Percentiles rank a stretch among this genome's conserved stretches.
Conservation (phyloP, 1,140 invertebrate species). For the Apocrypta bakeri region DNA sequence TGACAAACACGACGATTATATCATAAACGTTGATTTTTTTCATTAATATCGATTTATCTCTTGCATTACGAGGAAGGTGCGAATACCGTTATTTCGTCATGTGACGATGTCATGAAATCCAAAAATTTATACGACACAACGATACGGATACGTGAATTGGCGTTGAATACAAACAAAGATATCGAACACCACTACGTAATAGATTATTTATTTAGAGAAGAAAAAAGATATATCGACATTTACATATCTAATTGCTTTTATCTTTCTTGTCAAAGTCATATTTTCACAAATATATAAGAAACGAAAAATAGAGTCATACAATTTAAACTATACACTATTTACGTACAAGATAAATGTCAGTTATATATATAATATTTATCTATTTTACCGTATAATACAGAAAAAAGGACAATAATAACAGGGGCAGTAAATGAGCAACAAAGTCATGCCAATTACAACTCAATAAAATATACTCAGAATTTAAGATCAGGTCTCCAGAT, state of each 20-base stretch:
- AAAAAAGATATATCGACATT: slow-evolving; percentile 37
- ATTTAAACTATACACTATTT: neutral
- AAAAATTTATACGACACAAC: slow-evolving; percentile 1
- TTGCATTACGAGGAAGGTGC: neutral
- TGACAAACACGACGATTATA: neutral
- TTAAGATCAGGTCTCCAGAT: neutral
- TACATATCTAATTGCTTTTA: slow-evolving; percentile 18
- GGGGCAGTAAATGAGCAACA: neutral
- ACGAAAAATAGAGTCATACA: neutral
- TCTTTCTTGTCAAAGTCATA: neutral
- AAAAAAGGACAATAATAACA: neutral
- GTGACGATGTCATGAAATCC: neutral
- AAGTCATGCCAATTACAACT: neutral
- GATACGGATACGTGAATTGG: neutral
- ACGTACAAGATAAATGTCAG: neutral
- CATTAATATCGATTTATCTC: neutral
- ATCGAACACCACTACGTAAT: neutral
- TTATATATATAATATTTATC: neutral
- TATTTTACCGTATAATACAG: neutral
- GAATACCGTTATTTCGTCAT: neutral
- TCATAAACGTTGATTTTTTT: neutral
- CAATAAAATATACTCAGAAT: no score
- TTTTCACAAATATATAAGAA: neutral
- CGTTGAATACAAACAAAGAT: neutral
- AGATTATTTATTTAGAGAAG: neutral